Evolutionary conservation across 2,113 vertebrate genomes (phyloP).

Genomic region (Atrichornis clamosus): DNA sequence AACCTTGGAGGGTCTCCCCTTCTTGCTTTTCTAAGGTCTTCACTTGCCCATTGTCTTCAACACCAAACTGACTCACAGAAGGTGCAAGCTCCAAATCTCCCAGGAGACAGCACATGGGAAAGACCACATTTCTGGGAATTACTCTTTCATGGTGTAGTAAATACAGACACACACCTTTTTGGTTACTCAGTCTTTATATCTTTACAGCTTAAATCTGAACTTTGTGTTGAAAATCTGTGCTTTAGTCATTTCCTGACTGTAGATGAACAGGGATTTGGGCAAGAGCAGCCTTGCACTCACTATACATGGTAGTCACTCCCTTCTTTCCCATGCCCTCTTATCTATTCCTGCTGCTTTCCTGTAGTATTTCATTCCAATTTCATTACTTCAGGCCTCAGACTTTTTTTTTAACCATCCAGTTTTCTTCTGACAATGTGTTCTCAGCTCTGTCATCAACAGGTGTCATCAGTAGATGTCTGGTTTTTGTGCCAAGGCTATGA

Average conservation of each 20-base stretch:
- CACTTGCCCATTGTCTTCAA: neutral
- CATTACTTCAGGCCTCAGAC: neutral
- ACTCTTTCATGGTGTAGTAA: neutral
- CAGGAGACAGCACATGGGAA: accelerated
- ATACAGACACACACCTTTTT: neutral
- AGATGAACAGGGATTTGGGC: neutral
- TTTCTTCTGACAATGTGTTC: neutral
- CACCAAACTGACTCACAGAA: neutral
- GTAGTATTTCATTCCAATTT: neutral
- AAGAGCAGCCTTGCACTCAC: neutral
- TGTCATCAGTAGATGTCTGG: neutral
- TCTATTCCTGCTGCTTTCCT: neutral
- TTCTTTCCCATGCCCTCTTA: neutral
- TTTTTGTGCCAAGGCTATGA: neutral
- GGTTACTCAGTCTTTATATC: neutral
- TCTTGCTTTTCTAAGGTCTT: neutral
- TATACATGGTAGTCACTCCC: neutral
- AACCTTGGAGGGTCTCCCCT: neutral
- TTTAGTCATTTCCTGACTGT: neutral
- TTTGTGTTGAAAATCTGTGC: neutral
- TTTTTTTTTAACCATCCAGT: neutral
- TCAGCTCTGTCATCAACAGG: neutral
- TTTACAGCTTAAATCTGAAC: neutral
- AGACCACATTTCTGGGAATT: neutral
- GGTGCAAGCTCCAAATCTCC: neutral